Conservation (phyloP, 2,113 vertebrate genomes). For the Lanius collurio region DNA sequence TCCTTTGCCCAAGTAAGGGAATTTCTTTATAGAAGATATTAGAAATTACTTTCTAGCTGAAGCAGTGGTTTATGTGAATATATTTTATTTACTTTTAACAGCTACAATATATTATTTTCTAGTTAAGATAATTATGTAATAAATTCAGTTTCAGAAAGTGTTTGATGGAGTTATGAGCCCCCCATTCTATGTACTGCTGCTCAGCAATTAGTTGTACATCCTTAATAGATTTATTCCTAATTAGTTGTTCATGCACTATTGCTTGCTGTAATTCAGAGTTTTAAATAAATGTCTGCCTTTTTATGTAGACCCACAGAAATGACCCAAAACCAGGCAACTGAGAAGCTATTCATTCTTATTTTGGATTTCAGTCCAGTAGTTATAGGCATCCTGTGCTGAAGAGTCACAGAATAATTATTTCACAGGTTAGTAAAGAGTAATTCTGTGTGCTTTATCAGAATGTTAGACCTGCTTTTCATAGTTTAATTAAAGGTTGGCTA, state of each 20-base stretch:
- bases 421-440: neutral
- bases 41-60: neutral
- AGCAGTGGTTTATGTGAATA: neutral
- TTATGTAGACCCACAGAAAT: neutral
- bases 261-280: neutral
- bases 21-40: neutral
- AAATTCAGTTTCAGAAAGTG: neutral
- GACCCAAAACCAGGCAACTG: neutral
- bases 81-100: neutral
- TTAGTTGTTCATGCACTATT: neutral
- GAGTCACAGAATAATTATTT: neutral
- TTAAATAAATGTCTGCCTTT: neutral
- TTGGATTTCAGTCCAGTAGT: neutral
- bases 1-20: neutral
- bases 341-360: neutral
- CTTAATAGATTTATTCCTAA: neutral
- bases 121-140: neutral
- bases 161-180: neutral
- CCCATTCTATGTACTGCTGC: neutral
- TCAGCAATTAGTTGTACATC: neutral
- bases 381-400: neutral
- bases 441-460: neutral
- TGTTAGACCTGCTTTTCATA: neutral
- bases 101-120: neutral
- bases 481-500: neutral